Conservation (phyloP, 2,113 vertebrate genomes). For the Grallaria varia region DNA sequence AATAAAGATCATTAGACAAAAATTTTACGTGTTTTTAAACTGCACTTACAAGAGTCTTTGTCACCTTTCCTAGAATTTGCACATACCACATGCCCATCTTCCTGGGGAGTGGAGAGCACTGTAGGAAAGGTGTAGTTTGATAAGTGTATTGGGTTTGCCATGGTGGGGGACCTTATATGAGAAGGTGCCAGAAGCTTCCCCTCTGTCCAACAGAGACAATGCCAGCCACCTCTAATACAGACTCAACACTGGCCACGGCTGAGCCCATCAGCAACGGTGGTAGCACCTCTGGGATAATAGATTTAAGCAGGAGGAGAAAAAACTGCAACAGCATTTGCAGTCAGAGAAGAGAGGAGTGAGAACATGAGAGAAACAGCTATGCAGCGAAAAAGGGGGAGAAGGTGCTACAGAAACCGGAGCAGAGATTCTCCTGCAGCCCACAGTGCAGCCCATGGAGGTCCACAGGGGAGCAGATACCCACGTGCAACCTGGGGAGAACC, state of each 20-base stretch:
- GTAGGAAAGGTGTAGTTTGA: background rate
- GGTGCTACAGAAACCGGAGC: background rate
- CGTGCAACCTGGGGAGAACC: background rate
- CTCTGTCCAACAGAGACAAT: background rate
- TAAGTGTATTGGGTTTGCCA: background rate
- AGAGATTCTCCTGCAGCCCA: background rate
- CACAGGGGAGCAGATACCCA: background rate
- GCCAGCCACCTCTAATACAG: background rate
- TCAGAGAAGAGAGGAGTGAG: background rate
- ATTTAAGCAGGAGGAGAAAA: background rate
- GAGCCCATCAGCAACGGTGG: background rate
- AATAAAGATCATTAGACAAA: background rate
- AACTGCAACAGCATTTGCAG: background rate
- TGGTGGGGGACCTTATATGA: background rate
- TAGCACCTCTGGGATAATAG: background rate
- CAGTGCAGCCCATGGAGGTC: background rate
- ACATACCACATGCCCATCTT: background rate
- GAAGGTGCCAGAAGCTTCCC: background rate
- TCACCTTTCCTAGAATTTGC: background rate
- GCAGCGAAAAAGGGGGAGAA: background rate
- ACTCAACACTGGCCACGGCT: fast-evolving
- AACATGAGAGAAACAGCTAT: background rate
- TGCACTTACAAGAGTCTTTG: background rate
- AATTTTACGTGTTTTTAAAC: background rate
- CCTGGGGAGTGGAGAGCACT: background rate